Conservation (phyloP, 2,113 vertebrate species). For the Diadophis punctatus region DNA sequence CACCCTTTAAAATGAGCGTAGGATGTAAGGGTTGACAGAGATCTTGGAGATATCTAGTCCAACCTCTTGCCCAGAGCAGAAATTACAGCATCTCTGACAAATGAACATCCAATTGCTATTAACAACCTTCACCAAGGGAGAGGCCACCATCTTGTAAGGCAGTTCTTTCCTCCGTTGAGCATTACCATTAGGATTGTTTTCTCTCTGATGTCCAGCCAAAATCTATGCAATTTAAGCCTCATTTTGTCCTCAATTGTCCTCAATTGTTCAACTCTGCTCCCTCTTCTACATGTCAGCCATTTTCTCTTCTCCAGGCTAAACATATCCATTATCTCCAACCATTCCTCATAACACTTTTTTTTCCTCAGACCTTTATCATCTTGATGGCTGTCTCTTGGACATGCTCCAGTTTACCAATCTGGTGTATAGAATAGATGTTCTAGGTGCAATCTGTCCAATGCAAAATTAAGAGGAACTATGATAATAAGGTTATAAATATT, state of each 20-base stretch:
- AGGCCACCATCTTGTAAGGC: background rate
- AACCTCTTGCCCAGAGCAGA: background rate
- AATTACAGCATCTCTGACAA: background rate
- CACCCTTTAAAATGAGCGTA: background rate
- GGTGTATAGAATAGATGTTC: background rate
- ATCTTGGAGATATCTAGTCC: background rate
- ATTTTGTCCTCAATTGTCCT: background rate
- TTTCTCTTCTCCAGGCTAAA: background rate
- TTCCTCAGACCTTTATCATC: background rate
- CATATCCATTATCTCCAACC: background rate
- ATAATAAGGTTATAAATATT: background rate
- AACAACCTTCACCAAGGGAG: background rate
- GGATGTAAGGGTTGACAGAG: background rate
- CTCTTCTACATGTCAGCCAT: background rate
- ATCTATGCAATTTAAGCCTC: background rate
- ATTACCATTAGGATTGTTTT: background rate
- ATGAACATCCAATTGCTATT: background rate
- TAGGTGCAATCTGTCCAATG: background rate
- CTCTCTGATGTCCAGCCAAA: background rate
- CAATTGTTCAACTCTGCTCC: background rate
- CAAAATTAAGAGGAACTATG: background rate
- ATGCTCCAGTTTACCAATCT: background rate
- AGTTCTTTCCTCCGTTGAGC: background rate
- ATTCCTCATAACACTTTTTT: background rate
- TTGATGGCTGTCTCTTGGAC: background rate